Conservation (phyloP, 1,140 invertebrate species). For the Pristionchus pacificus region DNA sequence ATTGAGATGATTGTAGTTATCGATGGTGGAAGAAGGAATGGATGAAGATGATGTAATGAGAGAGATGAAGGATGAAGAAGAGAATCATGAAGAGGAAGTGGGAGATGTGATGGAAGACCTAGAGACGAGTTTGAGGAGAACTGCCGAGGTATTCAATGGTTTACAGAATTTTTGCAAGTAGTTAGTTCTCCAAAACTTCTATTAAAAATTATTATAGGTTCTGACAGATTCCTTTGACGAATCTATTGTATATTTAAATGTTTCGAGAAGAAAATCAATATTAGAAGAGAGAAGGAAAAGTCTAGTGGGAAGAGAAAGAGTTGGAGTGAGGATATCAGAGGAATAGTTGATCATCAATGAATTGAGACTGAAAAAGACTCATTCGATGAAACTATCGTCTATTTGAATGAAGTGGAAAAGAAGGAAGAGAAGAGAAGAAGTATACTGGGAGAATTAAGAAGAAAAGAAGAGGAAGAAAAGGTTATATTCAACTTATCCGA, state of each 20-base stretch:
- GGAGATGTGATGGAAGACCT: conserved; percentile 3
- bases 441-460: neutral
- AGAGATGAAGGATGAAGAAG: neutral
- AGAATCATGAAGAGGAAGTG: neutral
- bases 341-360: too few species aligned
- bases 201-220: too few species aligned
- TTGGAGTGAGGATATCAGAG: too few species aligned
- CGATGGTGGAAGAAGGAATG: neutral
- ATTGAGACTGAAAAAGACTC: neutral
- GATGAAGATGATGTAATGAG: conserved; percentile 2
- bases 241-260: neutral
- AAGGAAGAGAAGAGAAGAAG: neutral
- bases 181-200: too few species aligned
- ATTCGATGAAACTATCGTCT: neutral
- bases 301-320: too few species aligned
- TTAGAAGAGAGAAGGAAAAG: neutral
- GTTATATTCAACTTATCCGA: too few species aligned
- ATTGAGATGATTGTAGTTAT: too few species aligned
- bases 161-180: neutral
- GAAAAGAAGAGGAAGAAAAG: neutral
- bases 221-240: too few species aligned
- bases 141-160: neutral
- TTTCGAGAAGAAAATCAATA: neutral
- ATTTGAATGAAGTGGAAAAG: neutral
- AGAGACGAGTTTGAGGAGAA: neutral